A percentile compares a stretch with the other conserved stretches of the same genome.
Evolutionary conservation across 2,113 vertebrate species (phyloP).

Genomic region (Stegostoma tigrinum): DNA sequence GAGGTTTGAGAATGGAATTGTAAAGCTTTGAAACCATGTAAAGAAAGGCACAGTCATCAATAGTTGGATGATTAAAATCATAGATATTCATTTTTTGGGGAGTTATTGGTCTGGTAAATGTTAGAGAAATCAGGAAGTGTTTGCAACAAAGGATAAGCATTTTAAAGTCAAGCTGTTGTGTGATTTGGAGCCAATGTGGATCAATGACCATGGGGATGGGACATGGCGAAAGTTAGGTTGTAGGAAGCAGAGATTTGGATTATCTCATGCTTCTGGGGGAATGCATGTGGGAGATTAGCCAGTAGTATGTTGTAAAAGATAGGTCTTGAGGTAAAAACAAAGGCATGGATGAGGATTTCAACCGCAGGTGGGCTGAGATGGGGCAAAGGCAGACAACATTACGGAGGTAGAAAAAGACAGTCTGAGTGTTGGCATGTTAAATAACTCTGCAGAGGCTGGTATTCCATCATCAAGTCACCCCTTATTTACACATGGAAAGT

Average conservation of each 20-base stretch:
- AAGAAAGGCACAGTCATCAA: background rate
- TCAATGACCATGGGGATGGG: background rate
- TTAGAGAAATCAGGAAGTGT: background rate
- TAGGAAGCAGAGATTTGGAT: background rate
- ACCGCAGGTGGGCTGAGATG: background rate
- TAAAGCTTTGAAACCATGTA: background rate
- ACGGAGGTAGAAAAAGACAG: too few relatives aligned
- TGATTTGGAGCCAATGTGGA: background rate
- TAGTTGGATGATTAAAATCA: background rate
- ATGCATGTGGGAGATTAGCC: background rate
- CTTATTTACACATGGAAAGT: too few relatives aligned
- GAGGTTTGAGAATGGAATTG: background rate
- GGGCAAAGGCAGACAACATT: background rate
- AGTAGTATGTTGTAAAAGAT: background rate
- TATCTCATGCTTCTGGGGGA: background rate
- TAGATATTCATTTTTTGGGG: background rate
- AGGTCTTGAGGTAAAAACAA: background rate
- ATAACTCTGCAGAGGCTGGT: too few relatives aligned
- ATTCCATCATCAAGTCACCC: too few relatives aligned
- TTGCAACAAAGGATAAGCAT: background rate
- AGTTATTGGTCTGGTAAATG: background rate
- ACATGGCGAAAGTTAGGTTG: background rate
- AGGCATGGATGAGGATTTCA: background rate
- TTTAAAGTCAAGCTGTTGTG: background rate
- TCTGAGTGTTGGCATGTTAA: background rate